Conservation (phyloP, 2,113 vertebrate genomes). For the Piaya cayana region DNA sequence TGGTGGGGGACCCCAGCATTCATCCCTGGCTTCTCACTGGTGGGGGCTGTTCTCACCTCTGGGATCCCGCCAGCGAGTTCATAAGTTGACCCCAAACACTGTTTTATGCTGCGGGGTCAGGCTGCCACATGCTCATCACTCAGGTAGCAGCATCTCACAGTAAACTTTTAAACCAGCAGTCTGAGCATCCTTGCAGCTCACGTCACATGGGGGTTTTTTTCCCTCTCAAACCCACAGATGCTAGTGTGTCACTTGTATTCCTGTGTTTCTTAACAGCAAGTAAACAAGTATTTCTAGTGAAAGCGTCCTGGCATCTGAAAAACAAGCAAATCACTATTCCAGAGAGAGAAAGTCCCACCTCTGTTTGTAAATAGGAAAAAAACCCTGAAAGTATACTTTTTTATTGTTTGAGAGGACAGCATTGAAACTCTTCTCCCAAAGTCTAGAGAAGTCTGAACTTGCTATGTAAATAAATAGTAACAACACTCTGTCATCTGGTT, state of each 20-base stretch:
- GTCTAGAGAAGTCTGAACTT: neutral
- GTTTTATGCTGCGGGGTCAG: rapidly evolving
- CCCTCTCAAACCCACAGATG: neutral
- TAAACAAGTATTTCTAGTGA: neutral
- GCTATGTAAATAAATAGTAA: neutral
- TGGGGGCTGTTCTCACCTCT: rapidly evolving
- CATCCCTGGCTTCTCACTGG: too few species aligned
- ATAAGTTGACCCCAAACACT: rapidly evolving
- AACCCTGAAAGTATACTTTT: neutral
- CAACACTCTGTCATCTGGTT: neutral
- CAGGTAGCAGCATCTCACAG: neutral
- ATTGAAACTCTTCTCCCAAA: neutral
- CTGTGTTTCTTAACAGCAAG: neutral
- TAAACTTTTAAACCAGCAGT: neutral
- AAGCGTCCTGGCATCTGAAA: neutral
- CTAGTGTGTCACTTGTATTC: rapidly evolving
- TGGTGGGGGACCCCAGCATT: too few species aligned
- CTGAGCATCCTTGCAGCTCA: neutral
- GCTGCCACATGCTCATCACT: neutral
- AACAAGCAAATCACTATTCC: neutral
- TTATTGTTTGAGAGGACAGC: neutral
- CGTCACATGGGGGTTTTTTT: neutral
- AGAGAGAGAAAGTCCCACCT: neutral
- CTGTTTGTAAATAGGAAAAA: neutral
- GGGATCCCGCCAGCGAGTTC: rapidly evolving